phyloP scores from a whole-genome alignment of 35 echinoderm and acorn worm species.

The Lytechinus variegatus region DNA sequence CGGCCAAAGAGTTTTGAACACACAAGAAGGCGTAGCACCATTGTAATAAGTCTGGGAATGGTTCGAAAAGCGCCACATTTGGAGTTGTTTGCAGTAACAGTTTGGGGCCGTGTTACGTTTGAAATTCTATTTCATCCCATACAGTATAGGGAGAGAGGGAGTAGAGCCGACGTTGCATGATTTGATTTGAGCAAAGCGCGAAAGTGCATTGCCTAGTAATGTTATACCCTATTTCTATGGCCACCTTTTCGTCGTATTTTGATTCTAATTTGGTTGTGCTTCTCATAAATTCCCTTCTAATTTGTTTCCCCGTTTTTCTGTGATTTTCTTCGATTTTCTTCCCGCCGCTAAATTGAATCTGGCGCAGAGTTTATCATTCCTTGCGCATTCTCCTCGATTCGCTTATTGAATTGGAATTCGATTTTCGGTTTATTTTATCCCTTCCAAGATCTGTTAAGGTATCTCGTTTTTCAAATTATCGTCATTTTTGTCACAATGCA shows the following conservation, averaged over 20 bases:
- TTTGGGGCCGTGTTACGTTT: slow-evolving; percentile 44
- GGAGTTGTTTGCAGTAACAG: slow-evolving; percentile 33
- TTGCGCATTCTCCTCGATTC: slow-evolving; percentile 17
- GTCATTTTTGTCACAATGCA: slow-evolving; percentile 39
- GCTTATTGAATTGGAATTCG: slow-evolving; percentile 39
- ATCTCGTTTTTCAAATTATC: slow-evolving; percentile 42
- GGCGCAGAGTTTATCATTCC: slow-evolving; percentile 29
- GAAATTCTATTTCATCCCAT: slow-evolving; percentile 1
- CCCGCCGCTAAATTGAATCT: background rate
- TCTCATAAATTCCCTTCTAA: slow-evolving; percentile 20
- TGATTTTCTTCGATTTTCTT: slow-evolving; percentile 36
- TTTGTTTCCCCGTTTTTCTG: slow-evolving; percentile 41
- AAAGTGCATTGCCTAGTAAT: slow-evolving; percentile 42
- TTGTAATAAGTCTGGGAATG: background rate
- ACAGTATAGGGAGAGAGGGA: background rate
- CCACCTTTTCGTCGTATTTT: slow-evolving; percentile 23
- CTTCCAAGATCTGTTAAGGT: slow-evolving; percentile 32
- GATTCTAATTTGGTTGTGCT: slow-evolving; percentile 30
- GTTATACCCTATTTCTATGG: slow-evolving; percentile 27
- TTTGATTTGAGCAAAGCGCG: slow-evolving; percentile 35
- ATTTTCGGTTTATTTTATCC: slow-evolving; percentile 35
- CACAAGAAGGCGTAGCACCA: background rate
- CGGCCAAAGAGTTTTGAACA: background rate
- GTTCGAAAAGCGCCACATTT: slow-evolving; percentile 39
- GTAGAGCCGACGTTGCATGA: background rate